Conservation (phyloP, 2,113 vertebrate genomes). For the Hippocampus guttulatus region DNA sequence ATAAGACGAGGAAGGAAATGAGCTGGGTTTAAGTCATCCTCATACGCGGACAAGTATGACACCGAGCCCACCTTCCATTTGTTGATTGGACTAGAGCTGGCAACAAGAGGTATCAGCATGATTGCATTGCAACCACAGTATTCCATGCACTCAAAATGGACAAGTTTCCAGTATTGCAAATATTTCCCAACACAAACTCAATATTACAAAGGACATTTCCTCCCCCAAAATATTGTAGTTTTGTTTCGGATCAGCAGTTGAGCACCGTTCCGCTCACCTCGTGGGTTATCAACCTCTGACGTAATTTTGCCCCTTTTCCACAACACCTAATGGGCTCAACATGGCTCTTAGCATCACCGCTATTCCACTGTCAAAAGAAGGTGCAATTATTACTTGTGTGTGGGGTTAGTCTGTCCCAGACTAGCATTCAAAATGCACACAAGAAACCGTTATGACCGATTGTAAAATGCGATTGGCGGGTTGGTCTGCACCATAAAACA, state of each 20-base stretch:
- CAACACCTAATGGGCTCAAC: neutral
- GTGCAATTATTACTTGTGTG: too few species aligned
- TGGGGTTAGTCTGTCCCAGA: too few species aligned
- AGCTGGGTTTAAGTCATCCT: constrained; percentile 65
- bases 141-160: constrained; percentile 26
- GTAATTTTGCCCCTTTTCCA: neutral
- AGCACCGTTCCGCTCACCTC: too few species aligned
- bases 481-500: too few species aligned
- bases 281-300: neutral
- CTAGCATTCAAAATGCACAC: too few species aligned
- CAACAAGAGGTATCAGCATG: constrained; percentile 55
- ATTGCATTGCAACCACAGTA: constrained; percentile 43
- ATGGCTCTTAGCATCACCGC: too few species aligned
- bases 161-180: neutral
- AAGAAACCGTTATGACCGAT: too few species aligned
- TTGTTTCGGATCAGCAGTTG: neutral
- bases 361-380: neutral
- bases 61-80: constrained; percentile 57
- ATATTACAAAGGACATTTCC: neutral
- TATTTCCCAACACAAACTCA: neutral
- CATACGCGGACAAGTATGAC: constrained; percentile 76
- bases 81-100: constrained; percentile 63
- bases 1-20: constrained; percentile 47
- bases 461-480: too few species aligned
- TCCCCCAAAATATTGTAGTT: neutral